A percentile compares a stretch with the other conserved stretches of the same genome.
Evolutionary conservation across 2,888 invertebrate genomes (phyloP).

Genomic region (Drepana falcataria): DNA sequence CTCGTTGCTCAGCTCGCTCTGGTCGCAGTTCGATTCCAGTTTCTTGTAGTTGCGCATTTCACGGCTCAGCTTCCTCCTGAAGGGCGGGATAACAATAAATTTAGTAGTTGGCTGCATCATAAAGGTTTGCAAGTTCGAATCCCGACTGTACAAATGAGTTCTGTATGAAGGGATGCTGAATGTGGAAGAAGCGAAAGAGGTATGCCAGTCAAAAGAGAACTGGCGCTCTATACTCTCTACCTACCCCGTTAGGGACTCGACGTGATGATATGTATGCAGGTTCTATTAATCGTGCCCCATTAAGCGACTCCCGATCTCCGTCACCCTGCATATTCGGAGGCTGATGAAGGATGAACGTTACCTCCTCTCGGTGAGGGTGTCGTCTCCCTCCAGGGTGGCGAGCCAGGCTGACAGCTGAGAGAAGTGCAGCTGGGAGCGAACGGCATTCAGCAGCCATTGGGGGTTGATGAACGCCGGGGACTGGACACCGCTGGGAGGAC

Average conservation of each 20-base stretch:
- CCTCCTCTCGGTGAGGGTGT: constrained; percentile 63
- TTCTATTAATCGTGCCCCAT: too few species aligned
- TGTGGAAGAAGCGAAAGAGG: too few species aligned
- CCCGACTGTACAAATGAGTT: too few species aligned
- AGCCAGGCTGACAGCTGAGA: constrained; percentile 98
- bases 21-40: constrained; percentile 65
- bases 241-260: too few species aligned
- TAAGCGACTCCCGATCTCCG: too few species aligned
- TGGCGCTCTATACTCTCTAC: too few species aligned
- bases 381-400: constrained; percentile 54
- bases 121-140: too few species aligned
- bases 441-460: constrained; percentile 92
- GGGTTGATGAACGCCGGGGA: constrained; percentile 67
- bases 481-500: constrained; percentile 60
- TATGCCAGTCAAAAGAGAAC: too few species aligned
- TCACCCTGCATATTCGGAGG: too few species aligned
- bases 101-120: too few species aligned
- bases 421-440: constrained; percentile 96
- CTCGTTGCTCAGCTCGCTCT: constrained; percentile 39
- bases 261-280: too few species aligned
- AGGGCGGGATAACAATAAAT: neutral
- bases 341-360: constrained; percentile 9
- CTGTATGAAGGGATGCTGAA: too few species aligned
- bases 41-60: constrained; percentile 73
- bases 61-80: constrained; percentile 68